phyloP scores from a whole-genome alignment of 2,113 vertebrate genomes.

The Pica pica region DNA sequence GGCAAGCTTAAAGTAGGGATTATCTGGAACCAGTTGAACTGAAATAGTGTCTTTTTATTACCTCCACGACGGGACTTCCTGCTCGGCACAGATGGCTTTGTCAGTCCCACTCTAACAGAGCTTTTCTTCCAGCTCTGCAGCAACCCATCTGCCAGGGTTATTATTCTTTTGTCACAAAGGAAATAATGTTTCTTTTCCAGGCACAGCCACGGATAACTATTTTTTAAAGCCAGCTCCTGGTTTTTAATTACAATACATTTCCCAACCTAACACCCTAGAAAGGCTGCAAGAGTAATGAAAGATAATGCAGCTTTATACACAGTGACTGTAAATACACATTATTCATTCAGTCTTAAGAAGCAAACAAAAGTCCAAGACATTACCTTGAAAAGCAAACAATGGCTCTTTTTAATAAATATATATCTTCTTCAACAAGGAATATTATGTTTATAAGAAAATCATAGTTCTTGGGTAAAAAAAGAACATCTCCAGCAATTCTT shows the following conservation, averaged over 20 bases:
- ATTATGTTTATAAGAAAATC: not conserved
- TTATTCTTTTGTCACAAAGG: conserved; percentile 61
- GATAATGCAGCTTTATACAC: not conserved
- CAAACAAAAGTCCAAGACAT: conserved; percentile 13
- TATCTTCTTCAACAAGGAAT: not conserved
- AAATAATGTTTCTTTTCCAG: conserved; percentile 47
- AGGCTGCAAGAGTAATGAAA: conserved; percentile 10
- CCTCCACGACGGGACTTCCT: not conserved
- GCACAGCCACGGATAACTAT: not conserved
- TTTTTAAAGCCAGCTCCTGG: conserved; percentile 30
- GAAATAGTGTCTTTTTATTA: conserved; percentile 4
- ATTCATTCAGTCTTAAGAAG: conserved; percentile 10
- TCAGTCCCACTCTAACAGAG: conserved; percentile 23
- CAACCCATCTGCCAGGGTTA: conserved; percentile 51
- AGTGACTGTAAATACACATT: not conserved
- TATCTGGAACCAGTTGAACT: not conserved
- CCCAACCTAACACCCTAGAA: not conserved
- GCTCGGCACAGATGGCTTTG: conserved; percentile 26
- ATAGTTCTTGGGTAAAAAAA: not conserved
- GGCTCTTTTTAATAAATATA: not conserved
- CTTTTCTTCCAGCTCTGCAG: conserved; percentile 44
- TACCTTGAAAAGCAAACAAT: conserved; percentile 21
- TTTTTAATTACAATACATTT: conserved; percentile 61
- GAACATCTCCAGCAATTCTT: not conserved
- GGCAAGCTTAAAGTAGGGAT: not conserved